Base-by-base conservation (phyloP, 2,888 invertebrate genomes). In the Chouioia cunea region DNA sequence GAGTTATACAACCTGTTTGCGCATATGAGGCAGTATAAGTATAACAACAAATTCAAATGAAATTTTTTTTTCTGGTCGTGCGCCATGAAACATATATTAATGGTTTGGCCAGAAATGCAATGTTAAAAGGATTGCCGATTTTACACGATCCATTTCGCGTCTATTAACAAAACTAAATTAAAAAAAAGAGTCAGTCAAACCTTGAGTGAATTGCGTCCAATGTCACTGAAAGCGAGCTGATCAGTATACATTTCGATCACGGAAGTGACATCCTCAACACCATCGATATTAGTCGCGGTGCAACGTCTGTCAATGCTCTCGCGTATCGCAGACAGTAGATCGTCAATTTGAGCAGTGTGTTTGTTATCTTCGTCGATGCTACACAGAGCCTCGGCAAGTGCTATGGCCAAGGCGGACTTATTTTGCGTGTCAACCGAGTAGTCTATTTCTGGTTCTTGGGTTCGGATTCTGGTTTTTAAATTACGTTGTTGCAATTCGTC, bases 331-430 rank as follows among this genome's bases (percentile, higher is more conserved):
- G 87, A 86, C 15, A 93, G 83, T 48, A 94, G 89, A 48, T 89
- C 86, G 14, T 90, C 88, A 58, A 94, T 91, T 79, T 93, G 92
- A 73, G 91, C 90, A 0, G 93, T 93, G 78, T 93, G 93, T 77
- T 93, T 93, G 80, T 93, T 90, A 71, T 93, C 92, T 78, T 93
- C 93, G 81, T 94, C 93, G 60, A 94, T 90, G 22, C 91, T 91
- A 80, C 94, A 94, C 15, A 94, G 87, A 0, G 93, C 92, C 84
- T 95, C 94, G 0, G 93, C 92, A 8, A 93, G 85, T 0, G 92
- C 91, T n/a, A 91, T 88, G 0, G 93, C 92, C 0, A 79, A 75
- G 0, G 79, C 73, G 1, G 76, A 67, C 62, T 70, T 71, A 23
- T 80, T 78, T 1, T 75, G 74, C 0, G 78, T 65, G 68, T 82